Conservation (phyloP, 2,888 invertebrate species). For the Xestia c-nigrum region DNA sequence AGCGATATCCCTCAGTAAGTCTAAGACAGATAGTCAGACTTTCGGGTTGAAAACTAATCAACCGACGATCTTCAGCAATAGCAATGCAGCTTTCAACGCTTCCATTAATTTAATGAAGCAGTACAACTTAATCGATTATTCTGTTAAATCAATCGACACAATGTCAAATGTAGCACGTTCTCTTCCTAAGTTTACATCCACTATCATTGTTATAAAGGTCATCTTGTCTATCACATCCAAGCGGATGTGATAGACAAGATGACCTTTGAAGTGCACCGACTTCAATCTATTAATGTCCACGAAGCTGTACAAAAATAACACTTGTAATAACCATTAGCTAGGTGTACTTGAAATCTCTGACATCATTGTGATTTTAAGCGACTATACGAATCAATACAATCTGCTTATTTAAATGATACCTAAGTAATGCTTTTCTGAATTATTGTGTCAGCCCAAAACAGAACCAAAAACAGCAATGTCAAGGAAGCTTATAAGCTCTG, state of each 20-base stretch:
- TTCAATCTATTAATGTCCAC: background rate
- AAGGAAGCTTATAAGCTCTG: background rate
- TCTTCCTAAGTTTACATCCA: slow-evolving; percentile 8
- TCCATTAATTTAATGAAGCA: background rate
- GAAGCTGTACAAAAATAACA: background rate
- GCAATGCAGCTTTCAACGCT: background rate
- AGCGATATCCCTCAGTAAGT: too few relatives aligned
- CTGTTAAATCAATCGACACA: slow-evolving; percentile 1
- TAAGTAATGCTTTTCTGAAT: background rate
- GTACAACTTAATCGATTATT: background rate
- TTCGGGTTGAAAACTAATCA: background rate
- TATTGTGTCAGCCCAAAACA: background rate
- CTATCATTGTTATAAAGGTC: slow-evolving; percentile 40
- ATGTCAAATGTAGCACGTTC: slow-evolving; percentile 34
- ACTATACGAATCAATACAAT: too few relatives aligned
- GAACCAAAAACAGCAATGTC: background rate
- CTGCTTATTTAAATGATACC: background rate
- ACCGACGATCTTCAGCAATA: background rate
- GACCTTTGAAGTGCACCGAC: slow-evolving; percentile 30
- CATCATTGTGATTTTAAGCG: background rate
- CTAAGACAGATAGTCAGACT: too few relatives aligned
- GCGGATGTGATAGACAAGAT: too few relatives aligned
- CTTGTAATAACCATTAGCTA: background rate
- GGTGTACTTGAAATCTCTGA: background rate
- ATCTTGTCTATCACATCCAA: slow-evolving; percentile 47